These are phyloP conservation scores for Pammene fasciana DNA, from an alignment of 2,888 invertebrate genomes.

Conservation along the genomic window DNA sequence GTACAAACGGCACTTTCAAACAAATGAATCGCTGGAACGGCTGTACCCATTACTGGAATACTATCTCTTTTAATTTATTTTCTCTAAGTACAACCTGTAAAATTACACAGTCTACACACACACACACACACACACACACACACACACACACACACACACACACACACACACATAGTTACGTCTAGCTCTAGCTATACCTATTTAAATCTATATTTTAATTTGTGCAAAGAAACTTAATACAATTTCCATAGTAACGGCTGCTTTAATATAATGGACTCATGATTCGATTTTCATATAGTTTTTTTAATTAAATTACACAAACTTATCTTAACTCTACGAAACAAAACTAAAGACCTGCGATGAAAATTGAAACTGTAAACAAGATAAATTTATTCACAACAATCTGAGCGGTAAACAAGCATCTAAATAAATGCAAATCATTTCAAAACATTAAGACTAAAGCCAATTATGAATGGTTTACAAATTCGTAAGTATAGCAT, in stretches of 20 bases:
- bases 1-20: conserved; percentile 14
- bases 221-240: neutral
- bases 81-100: neutral
- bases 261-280: no score
- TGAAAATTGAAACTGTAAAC: neutral
- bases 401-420: neutral
- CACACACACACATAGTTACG: no score
- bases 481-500: conserved; percentile 18
- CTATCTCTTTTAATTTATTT: neutral
- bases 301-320: no score
- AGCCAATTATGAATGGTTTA: conserved; percentile 19
- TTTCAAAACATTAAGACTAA: conserved; percentile 16
- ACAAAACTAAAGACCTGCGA: neutral
- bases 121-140: no score
- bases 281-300: no score
- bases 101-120: no score
- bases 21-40: conserved; percentile 12
- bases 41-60: conserved; percentile 8
- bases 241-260: neutral
- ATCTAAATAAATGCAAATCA: conserved; percentile 20
- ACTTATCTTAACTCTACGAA: no score
- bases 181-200: no score
- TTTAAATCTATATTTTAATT: no score
- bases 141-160: no score
- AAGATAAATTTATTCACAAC: conserved; percentile 11